A percentile compares a stretch with the other conserved stretches of the same genome.
Conservation (phyloP, 2,797 vertebrate species). For the Sebastes hubbsi region DNA sequence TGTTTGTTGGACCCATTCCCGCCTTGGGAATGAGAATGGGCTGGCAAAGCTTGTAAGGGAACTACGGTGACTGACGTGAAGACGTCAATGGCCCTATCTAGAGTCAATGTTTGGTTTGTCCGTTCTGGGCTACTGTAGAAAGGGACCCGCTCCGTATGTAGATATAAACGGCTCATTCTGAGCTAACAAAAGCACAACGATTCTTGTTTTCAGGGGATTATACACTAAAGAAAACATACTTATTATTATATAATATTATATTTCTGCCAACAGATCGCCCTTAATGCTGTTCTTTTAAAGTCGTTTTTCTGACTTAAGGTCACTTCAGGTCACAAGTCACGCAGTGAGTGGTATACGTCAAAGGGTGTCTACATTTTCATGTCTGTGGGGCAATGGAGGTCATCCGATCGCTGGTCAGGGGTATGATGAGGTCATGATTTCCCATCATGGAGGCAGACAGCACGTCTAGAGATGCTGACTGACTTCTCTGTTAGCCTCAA, state of each 20-base stretch:
- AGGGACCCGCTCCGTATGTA: too few species aligned
- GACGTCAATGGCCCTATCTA: too few species aligned
- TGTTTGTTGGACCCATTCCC: too few species aligned
- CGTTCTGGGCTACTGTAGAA: too few species aligned
- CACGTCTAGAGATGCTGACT: constrained; percentile 7
- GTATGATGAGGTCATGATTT: background rate
- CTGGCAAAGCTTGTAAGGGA: too few species aligned
- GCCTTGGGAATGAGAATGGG: too few species aligned
- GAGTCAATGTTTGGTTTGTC: too few species aligned
- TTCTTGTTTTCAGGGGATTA: too few species aligned
- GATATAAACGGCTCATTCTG: background rate
- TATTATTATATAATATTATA: background rate
- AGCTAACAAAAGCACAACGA: background rate
- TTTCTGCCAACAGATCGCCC: background rate
- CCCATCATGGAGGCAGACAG: constrained; percentile 16
- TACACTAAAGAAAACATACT: too few species aligned
- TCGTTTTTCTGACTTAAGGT: background rate
- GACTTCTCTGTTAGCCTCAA: constrained; percentile 26
- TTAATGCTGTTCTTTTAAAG: too few species aligned
- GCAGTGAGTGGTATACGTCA: background rate
- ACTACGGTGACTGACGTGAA: too few species aligned
- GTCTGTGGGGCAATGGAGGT: background rate
- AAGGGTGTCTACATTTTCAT: background rate
- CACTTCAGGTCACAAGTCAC: background rate
- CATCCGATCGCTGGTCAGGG: background rate